Evolutionary conservation across 2,113 vertebrate species (phyloP), one percentile per base, ranked within the genome.

Genomic region (Myocastor coypus): DNA sequence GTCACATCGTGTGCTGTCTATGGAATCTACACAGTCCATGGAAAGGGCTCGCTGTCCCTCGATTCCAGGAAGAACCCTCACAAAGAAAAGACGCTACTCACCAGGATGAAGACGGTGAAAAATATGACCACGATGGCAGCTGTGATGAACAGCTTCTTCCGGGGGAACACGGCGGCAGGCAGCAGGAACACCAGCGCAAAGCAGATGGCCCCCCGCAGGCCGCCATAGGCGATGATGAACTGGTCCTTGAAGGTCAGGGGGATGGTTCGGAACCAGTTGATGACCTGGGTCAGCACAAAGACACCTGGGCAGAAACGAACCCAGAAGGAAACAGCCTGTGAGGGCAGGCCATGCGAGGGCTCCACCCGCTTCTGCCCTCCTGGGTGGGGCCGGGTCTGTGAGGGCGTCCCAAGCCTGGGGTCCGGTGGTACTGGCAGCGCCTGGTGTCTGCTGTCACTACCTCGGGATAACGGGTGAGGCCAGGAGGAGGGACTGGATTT

Each of bases 61-160:
- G 20, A 20, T 3, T 7, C 22, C 28, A 9, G 2, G 30, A 87
- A 2, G 32, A 28, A 40, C 7, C 16, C 63, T 24, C 61, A 20
- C 26, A 57, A 28, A 88, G 96, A 68, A 52, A 93, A 1, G 26
- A 92, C 66, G 81, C 11, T 14, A 91, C 97, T 96, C 97, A 99
- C 99, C 99, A 99, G 99, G 95, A 99, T 98, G 96, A 99, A 99
- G 92, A 99, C 99, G 0, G 99, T 99, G 77, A 99, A 99, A 97
- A 99, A 98, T 97, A 99, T 99, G 87, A 99, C 97, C n/a, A 98
- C 99, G 0, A 99, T 99, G 13, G 99, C 99, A 85, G 99, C 98
- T 0, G 99, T 99, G 96, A 99, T 98, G 89, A 99, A 99, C 37
- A 99, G 98, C 87, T 99, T 98, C 94, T 99, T 99, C 91, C 99